These are phyloP conservation scores for Pseudomugil tenellus DNA, from an alignment of 2,797 vertebrate species.

Conservation along the genomic window DNA sequence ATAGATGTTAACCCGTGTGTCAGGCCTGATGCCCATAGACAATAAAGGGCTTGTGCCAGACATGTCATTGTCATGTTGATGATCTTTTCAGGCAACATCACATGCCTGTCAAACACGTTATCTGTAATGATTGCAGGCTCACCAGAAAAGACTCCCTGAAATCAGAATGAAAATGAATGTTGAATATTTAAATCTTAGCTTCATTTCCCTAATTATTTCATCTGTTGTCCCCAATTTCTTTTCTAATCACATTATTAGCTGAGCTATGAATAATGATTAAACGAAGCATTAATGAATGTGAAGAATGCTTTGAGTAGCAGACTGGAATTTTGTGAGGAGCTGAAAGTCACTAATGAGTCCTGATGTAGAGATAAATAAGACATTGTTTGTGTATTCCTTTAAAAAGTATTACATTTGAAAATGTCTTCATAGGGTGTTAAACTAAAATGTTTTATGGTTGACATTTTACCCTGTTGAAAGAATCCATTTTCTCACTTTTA, in stretches of 20 bases:
- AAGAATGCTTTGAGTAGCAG: slow-evolving; percentile 56
- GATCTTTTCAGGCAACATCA: slow-evolving; percentile 39
- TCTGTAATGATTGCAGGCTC: slow-evolving; percentile 24
- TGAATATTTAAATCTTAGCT: slow-evolving; percentile 66
- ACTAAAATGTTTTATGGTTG: slow-evolving; percentile 55
- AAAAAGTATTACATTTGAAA: slow-evolving; percentile 50
- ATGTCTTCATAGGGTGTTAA: slow-evolving; percentile 27
- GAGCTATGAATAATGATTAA: slow-evolving; percentile 76
- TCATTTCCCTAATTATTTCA: slow-evolving; percentile 72
- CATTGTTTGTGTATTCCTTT: slow-evolving; percentile 35
- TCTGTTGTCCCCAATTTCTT: slow-evolving; percentile 66
- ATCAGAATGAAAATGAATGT: slow-evolving; percentile 43
- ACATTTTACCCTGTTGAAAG: slow-evolving; percentile 35
- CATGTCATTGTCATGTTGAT: slow-evolving; percentile 23
- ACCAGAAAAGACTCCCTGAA: slow-evolving; percentile 24
- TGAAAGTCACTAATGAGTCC: slow-evolving; percentile 57
- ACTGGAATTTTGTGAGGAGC: slow-evolving; percentile 62
- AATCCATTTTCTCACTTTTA: slow-evolving; percentile 44
- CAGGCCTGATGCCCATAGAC: slow-evolving; percentile 39
- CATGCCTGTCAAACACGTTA: slow-evolving; percentile 29
- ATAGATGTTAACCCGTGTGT: slow-evolving; percentile 46
- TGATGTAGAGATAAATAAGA: slow-evolving; percentile 65
- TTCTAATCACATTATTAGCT: slow-evolving; percentile 68
- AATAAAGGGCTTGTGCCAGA: slow-evolving; percentile 36
- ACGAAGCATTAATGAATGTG: slow-evolving; percentile 68